A percentile compares a stretch with the other conserved stretches of the same genome.
phyloP scores from a whole-genome alignment of 1,140 invertebrate species.

The Oncopodura yosiiana region DNA sequence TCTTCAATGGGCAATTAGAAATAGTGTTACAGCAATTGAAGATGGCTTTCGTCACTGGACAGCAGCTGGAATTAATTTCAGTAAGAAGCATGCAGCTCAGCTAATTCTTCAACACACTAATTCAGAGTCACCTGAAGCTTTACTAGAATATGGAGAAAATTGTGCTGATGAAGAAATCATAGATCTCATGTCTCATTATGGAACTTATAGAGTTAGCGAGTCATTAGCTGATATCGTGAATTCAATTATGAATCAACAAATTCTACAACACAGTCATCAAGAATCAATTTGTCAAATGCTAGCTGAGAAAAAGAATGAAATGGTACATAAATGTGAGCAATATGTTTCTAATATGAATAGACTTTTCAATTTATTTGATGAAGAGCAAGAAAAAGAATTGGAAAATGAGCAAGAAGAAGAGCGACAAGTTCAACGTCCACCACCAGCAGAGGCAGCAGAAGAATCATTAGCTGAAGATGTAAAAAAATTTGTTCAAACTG shows the following conservation, averaged over 20 bases:
- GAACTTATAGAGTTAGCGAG: not conserved
- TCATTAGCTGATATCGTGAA: constrained; percentile 2
- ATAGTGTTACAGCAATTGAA: constrained; percentile 12
- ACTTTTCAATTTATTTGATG: constrained; percentile 17
- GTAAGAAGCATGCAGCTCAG: constrained; percentile 3
- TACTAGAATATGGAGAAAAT: constrained; percentile 4
- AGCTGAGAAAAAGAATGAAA: not conserved
- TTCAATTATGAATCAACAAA: constrained; percentile 8
- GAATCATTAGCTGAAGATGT: not conserved
- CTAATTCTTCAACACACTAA: not conserved
- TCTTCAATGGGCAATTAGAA: constrained; percentile 25
- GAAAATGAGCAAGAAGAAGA: constrained; percentile 24
- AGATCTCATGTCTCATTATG: constrained; percentile 13
- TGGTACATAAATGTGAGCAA: not conserved
- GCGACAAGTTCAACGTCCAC: not conserved
- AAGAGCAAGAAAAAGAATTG: constrained; percentile 27
- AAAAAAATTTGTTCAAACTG: not conserved
- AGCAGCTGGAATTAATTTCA: constrained; percentile 2
- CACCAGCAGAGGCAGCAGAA: not conserved
- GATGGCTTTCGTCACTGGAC: constrained; percentile 16
- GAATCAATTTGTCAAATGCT: not conserved
- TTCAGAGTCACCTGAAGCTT: constrained; percentile 3
- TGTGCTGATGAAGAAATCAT: constrained; percentile 19
- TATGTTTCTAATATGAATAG: constrained; percentile 1
- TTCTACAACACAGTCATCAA: too few relatives aligned